Percentiles rank a stretch among this genome's conserved stretches.
Conservation (phyloP, 2,113 vertebrate genomes). For the Thunnus maccoyii region DNA sequence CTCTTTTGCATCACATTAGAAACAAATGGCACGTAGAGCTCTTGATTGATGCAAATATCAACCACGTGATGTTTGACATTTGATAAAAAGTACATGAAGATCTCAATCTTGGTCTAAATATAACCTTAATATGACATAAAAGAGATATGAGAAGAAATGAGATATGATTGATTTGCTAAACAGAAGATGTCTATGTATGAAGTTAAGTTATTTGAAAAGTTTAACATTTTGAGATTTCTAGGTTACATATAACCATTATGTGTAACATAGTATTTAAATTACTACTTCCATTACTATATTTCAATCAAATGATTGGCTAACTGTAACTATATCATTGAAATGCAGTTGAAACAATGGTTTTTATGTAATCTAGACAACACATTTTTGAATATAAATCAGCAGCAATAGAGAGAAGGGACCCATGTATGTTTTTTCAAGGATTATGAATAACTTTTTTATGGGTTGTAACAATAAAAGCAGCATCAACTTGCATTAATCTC, state of each 20-base stretch:
- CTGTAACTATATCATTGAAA: background rate
- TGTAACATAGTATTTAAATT: background rate
- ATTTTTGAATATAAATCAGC: no score
- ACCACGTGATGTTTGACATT: no score
- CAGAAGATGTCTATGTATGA: background rate
- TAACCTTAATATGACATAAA: background rate
- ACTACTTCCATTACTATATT: background rate
- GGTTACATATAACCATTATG: background rate
- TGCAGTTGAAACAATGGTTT: background rate
- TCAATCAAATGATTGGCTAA: background rate
- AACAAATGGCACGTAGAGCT: no score
- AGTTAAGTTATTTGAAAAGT: background rate
- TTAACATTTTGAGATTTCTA: background rate
- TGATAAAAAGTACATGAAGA: background rate
- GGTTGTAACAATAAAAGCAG: no score
- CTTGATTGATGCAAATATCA: no score
- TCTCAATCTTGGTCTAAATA: background rate
- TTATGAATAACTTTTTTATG: no score
- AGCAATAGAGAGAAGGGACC: no score
- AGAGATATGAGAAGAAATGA: no score
- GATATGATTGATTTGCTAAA: background rate
- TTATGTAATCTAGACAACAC: no score
- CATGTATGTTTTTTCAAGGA: no score
- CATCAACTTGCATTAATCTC: no score
- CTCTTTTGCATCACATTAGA: background rate